Base-by-base conservation (phyloP, 2,113 vertebrate species). In the Cyprinodon variegatus region DNA sequence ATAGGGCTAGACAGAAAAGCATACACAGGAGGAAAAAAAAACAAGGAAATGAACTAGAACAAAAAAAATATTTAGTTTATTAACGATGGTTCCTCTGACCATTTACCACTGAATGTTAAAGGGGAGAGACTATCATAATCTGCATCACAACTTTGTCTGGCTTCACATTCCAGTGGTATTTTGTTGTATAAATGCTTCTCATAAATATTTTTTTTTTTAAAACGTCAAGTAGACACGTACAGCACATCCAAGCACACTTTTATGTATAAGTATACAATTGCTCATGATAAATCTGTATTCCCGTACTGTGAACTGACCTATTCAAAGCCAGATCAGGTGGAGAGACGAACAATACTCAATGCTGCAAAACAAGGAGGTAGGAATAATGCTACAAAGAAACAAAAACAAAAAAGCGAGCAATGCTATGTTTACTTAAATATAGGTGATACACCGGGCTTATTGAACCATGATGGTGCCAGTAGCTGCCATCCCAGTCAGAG, bases 151-250 rank as follows among this genome's bases (percentile, higher is more conserved):
- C 92, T 92, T 91, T 90, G 86, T 94, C 93, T 95, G 93, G 94
- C 94, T 95, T 95, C 92, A 95, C 93, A 94, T 95, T 94, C 94
- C 93, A 95, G 93, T 95, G 93, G 93, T 93, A 92, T 91, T 94
- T 89, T 90, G 90, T 92, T 79, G 60, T 91, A 93, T 93, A 94
- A 91, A 94, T 93, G 92, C 91, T 92, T 90, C 84, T 92, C 91
- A 93, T 92, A 93, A 93, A 90, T 93, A 91, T 81, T 88, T 91
- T 90, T 87, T 85, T 81, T 78, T 61, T 53, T 74, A 39, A 9
- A 87, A 91, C 86, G 87, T 90, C 88, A 90, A 91, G 91, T 86
- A 87, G 85, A 93, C 88, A 92, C 72, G 88, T 87, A 92, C 87
- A 92, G 80, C 89, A 94, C 92, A 93, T 90, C 83, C 93, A 90